Percentiles rank a stretch among this genome's conserved stretches.
Evolutionary conservation across 2,113 vertebrate species (phyloP).

Genomic region (Stegastes partitus): DNA sequence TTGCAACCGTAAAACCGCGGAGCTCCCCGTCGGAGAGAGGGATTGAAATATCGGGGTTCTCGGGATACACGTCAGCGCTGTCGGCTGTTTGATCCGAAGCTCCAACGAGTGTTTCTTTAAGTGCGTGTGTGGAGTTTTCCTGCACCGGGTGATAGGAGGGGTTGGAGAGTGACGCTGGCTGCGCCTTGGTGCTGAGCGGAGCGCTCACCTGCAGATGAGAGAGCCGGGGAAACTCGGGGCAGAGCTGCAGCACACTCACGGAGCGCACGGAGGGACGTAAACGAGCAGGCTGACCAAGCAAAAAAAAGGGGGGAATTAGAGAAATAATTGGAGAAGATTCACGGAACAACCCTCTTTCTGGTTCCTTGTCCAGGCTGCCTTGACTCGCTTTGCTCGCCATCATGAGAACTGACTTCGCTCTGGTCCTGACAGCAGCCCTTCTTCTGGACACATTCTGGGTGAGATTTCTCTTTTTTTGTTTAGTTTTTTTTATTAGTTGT

Average conservation of each 20-base stretch:
- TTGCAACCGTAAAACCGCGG: slow-evolving; percentile 10
- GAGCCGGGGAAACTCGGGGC: slow-evolving; percentile 76
- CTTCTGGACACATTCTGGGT: slow-evolving; percentile 82
- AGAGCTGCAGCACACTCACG: slow-evolving; percentile 70
- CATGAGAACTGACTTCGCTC: slow-evolving; percentile 82
- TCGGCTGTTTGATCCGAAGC: slow-evolving; percentile 38
- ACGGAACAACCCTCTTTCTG: slow-evolving; percentile 50
- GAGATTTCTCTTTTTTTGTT: slow-evolving; percentile 55
- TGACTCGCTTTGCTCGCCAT: slow-evolving; percentile 76
- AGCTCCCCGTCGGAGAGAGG: slow-evolving; percentile 1
- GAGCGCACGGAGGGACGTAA: slow-evolving; percentile 58
- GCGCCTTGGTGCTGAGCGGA: slow-evolving; percentile 84
- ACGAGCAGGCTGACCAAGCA: slow-evolving; percentile 29
- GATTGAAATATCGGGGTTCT: slow-evolving; percentile 21
- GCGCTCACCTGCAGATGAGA: slow-evolving; percentile 85
- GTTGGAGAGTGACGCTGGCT: slow-evolving; percentile 83
- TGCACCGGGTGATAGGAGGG: slow-evolving; percentile 80
- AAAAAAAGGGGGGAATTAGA: slow-evolving; percentile 39
- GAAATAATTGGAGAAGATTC: slow-evolving; percentile 50
- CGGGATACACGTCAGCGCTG: slow-evolving; percentile 27
- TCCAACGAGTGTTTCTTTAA: slow-evolving; percentile 81
- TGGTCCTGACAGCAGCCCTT: slow-evolving; percentile 80
- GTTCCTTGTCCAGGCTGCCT: slow-evolving; percentile 66
- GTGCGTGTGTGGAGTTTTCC: slow-evolving; percentile 77
- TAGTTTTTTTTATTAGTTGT: not conserved